Base-by-base conservation (phyloP, 1,140 invertebrate species). In the Cyclargus thomasi region DNA sequence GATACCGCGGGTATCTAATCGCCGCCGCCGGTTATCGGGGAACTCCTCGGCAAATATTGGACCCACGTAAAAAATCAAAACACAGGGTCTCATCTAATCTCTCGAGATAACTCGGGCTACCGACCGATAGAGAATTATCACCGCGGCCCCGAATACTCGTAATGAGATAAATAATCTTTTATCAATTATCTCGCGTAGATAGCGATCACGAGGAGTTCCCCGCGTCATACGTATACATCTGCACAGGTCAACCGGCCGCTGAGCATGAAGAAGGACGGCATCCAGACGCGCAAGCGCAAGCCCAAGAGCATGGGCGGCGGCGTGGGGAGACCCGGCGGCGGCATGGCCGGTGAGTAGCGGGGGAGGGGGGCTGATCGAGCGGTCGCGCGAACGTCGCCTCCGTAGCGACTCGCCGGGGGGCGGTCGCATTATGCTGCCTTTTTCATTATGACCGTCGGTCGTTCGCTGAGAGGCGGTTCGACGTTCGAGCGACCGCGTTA, bases 201-300 rank as follows among this genome's bases (percentile, higher is more conserved):
- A 90, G 79, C 83, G 86, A 88, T 86, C 86, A 86, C 75, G 81
- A 82, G 81, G 86, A 81, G 82, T 86, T 88, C 73, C 86, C 86
- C 85, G 72, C 75, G 71, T 70, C 62, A 65, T 67, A 59, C 53
- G 21, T 59, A 5, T 36, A 11, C 21, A 18, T 20, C 21, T 39
- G 55, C 88, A 68, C 88, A 95, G 95, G 96, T 98, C 57, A 95
- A 95, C 83, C 92, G 95, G 70, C 98, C 98, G 14, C 85, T 97
- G 64, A 96, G 96, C 63, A 99, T 99, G 97, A 97, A 97, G 83
- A 99, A 99, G 88, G 97, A 99, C 68, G 96, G 96, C 8, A 98
- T 99, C 79, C 97, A 98, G 88, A 97, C 96, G 22, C 90, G 97
- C 57, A 98, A 98, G 83, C 92, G 97, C 68, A 98, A 98, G 84